Conservation (phyloP, 2,888 invertebrate genomes). For the Eudemis profundana region DNA sequence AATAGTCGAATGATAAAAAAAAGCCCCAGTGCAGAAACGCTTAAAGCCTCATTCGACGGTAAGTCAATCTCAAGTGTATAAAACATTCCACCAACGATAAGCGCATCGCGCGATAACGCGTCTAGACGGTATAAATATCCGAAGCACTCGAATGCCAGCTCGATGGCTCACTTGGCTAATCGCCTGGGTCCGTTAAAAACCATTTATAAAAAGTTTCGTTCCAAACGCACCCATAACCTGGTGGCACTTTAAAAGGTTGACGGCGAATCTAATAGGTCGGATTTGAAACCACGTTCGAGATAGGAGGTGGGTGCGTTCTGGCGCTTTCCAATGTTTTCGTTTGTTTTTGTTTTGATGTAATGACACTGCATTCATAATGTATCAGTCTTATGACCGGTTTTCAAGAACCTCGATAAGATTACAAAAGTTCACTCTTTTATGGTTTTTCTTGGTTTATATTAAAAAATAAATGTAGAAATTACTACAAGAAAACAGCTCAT, state of each 20-base stretch:
- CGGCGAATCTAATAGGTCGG: constrained; percentile 77
- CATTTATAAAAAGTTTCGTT: constrained; percentile 63
- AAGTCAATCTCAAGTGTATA: constrained; percentile 74
- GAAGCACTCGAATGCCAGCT: constrained; percentile 79
- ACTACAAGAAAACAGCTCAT: too few relatives aligned
- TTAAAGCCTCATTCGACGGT: constrained; percentile 42
- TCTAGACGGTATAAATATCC: constrained; percentile 83
- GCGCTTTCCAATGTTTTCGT: constrained; percentile 44
- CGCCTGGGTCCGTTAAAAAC: constrained; percentile 68
- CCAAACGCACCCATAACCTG: constrained; percentile 69
- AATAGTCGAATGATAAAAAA: neutral
- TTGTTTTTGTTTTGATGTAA: constrained; percentile 12
- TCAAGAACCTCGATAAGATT: too few relatives aligned
- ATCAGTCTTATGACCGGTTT: too few relatives aligned
- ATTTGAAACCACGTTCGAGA: constrained; percentile 70
- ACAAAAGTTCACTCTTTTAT: too few relatives aligned
- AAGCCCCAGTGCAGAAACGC: constrained; percentile 6
- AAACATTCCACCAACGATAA: constrained; percentile 77
- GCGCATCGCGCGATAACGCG: constrained; percentile 76
- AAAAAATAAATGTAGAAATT: too few relatives aligned
- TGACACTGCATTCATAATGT: too few relatives aligned
- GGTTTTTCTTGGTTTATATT: too few relatives aligned
- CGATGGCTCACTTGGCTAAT: constrained; percentile 84
- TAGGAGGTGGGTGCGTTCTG: constrained; percentile 64
- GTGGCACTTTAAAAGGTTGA: constrained; percentile 75